Evolutionary conservation across 2,888 invertebrate species (phyloP).

Genomic region (Strigamia crassipes): DNA sequence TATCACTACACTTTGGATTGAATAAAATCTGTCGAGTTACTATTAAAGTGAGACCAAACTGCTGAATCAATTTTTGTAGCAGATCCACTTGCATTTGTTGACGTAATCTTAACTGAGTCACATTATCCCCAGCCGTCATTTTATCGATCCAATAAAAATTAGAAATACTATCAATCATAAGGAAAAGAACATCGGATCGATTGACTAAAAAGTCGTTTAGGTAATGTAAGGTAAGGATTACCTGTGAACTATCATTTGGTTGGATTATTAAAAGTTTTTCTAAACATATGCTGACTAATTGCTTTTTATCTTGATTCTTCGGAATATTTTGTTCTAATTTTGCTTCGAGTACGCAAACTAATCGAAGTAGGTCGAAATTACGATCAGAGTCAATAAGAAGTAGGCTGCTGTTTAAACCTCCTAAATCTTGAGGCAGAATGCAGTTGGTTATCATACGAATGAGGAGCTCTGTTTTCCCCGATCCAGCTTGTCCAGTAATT

Average conservation of each 20-base stretch:
- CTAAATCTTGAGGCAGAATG: background rate
- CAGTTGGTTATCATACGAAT: background rate
- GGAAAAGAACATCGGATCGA: background rate
- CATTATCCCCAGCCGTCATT: background rate
- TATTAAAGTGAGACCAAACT: background rate
- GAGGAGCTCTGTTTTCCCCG: slow-evolving; percentile 4
- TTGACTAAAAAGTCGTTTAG: slow-evolving; percentile 3
- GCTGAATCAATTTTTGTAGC: background rate
- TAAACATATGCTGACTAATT: background rate
- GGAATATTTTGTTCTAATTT: background rate
- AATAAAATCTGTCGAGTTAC: background rate
- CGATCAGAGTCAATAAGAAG: slow-evolving; percentile 6
- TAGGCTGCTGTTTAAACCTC: background rate
- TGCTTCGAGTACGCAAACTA: background rate
- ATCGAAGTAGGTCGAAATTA: slow-evolving; percentile 14
- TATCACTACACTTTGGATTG: background rate
- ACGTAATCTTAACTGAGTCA: background rate
- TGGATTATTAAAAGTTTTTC: slow-evolving; percentile 31
- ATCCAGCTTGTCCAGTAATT: background rate
- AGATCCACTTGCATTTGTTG: background rate
- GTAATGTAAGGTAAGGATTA: background rate
- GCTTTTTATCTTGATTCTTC: background rate
- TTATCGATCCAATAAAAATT: background rate
- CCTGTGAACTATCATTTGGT: background rate
- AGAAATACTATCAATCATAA: background rate